phyloP scores from a whole-genome alignment of 2,113 vertebrate genomes.

The Heptranchias perlo region DNA sequence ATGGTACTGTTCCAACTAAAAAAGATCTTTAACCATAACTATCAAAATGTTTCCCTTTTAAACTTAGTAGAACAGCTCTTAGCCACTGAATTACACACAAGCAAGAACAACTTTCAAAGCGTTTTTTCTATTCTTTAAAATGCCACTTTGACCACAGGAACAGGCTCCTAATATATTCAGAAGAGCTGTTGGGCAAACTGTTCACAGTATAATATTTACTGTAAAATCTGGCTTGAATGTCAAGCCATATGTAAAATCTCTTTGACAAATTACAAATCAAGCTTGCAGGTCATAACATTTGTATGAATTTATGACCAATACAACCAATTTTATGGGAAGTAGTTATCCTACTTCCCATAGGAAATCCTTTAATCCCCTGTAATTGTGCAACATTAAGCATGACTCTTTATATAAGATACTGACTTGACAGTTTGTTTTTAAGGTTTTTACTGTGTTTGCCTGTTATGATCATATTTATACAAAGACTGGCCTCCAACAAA shows the following conservation, averaged over 20 bases:
- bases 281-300: not conserved
- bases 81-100: not conserved
- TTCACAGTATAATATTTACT: not conserved
- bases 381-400: not conserved
- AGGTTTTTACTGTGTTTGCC: not conserved
- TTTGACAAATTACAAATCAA: not conserved
- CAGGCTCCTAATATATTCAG: not conserved
- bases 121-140: not conserved
- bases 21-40: not conserved
- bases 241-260: not conserved
- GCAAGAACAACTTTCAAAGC: not conserved
- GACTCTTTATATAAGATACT: not conserved
- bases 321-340: not conserved
- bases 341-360: not conserved
- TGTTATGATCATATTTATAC: not conserved
- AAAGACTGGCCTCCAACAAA: not conserved
- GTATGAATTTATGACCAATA: not conserved
- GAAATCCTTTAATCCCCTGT: not conserved
- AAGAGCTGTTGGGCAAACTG: not conserved
- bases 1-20: not conserved
- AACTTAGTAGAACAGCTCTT: not conserved
- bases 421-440: not conserved
- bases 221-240: not conserved
- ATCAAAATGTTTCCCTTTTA: not conserved
- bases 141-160: not conserved